Evolutionary conservation across 30 jellyfish, hydroid and myxozoan genomes (phyloP).

Genomic region (Chrysaora quinquecirrha): DNA sequence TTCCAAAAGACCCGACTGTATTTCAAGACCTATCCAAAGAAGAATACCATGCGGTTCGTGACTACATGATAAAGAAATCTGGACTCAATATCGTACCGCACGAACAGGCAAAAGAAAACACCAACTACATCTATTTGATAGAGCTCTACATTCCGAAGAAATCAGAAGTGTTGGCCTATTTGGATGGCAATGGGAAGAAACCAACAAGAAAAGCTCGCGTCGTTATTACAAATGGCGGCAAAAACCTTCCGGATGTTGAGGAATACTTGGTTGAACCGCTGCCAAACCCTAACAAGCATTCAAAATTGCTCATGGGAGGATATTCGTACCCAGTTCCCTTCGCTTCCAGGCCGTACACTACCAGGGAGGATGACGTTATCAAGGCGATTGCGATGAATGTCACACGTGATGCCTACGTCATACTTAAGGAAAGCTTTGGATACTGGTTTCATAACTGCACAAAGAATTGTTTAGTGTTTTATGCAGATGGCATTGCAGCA

Average conservation of each 20-base stretch:
- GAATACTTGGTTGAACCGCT: slow-evolving; percentile 78
- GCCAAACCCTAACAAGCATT: slow-evolving; percentile 64
- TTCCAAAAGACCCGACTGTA: slow-evolving; percentile 52
- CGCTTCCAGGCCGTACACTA: slow-evolving; percentile 56
- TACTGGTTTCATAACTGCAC: slow-evolving; percentile 68
- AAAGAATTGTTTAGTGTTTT: slow-evolving; percentile 31
- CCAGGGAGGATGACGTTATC: slow-evolving; percentile 12
- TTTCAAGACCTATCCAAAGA: slow-evolving; percentile 69
- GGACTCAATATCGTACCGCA: slow-evolving; percentile 38
- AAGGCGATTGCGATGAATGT: slow-evolving; percentile 11
- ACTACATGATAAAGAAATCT: slow-evolving; percentile 34
- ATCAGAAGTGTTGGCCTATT: slow-evolving; percentile 41
- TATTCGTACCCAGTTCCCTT: slow-evolving; percentile 59
- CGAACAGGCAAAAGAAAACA: slow-evolving; percentile 36
- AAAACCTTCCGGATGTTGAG: slow-evolving; percentile 64
- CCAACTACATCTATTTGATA: slow-evolving; percentile 43
- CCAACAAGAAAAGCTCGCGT: slow-evolving; percentile 82
- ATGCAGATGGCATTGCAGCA: slow-evolving; percentile 56
- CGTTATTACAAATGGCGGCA: slow-evolving; percentile 59
- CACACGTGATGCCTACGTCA: slow-evolving; percentile 37
- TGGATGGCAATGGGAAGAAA: slow-evolving; percentile 54
- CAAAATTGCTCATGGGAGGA: slow-evolving; percentile 39
- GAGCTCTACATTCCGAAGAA: slow-evolving; percentile 79
- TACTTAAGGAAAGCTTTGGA: slow-evolving; percentile 66
- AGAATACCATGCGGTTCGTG: slow-evolving; percentile 57